Conservation (phyloP, 1,140 invertebrate genomes). For the Drosophila suzukii region DNA sequence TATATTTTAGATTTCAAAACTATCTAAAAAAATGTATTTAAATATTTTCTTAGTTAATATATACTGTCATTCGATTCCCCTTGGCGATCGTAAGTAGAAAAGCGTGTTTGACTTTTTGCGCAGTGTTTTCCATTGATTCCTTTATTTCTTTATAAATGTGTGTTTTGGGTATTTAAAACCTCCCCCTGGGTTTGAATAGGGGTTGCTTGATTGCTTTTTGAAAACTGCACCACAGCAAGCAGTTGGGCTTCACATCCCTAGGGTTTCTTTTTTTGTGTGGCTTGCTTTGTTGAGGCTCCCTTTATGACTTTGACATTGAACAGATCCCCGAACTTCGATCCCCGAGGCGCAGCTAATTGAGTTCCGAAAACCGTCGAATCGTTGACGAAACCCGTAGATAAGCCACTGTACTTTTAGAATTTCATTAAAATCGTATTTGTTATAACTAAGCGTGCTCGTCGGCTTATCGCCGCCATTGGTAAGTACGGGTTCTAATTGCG, state of each 20-base stretch:
- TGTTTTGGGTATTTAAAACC: slow-evolving; percentile 29
- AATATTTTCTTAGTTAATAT: background rate
- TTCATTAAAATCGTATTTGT: slow-evolving; percentile 76
- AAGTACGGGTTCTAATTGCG: slow-evolving; percentile 52
- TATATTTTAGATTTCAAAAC: too few species aligned
- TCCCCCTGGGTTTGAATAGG: slow-evolving; percentile 26
- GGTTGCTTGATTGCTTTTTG: slow-evolving; percentile 44
- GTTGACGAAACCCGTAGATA: slow-evolving; percentile 42
- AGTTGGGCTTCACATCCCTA: slow-evolving; percentile 14
- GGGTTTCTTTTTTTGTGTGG: slow-evolving; percentile 11
- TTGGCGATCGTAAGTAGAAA: slow-evolving; percentile 33
- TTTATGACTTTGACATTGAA: slow-evolving; percentile 27
- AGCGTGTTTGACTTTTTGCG: slow-evolving; percentile 44
- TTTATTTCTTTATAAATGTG: slow-evolving; percentile 15
- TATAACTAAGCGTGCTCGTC: slow-evolving; percentile 56
- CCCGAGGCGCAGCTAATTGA: slow-evolving; percentile 26
- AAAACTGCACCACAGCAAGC: slow-evolving; percentile 42
- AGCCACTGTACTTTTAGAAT: slow-evolving; percentile 54
- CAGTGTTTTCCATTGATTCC: slow-evolving; percentile 37
- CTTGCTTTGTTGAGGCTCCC: background rate
- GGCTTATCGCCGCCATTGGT: slow-evolving; percentile 52
- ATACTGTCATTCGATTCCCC: background rate
- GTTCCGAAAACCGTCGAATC: slow-evolving; percentile 11
- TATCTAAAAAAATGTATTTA: too few species aligned
- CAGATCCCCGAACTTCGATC: slow-evolving; percentile 19